Evolutionary conservation across 2,888 invertebrate genomes (phyloP), one percentile per base, ranked within the genome.

Genomic region (Agrochola circellaris): DNA sequence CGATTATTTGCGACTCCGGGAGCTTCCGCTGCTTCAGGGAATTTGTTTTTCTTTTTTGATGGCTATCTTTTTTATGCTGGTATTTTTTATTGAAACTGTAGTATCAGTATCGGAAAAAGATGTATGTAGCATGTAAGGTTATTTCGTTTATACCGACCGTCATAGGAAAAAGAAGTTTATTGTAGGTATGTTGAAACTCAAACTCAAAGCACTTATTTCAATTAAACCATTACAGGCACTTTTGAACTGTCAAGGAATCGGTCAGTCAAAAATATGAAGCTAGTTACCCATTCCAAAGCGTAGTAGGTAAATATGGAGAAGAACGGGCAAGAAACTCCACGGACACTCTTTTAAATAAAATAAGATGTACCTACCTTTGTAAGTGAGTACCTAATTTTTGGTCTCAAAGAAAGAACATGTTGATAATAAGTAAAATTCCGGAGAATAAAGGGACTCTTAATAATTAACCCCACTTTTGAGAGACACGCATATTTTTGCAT

Each of bases 1-100:
- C 30, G 72, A 82, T 89, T 89, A 79, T 77, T 56, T 66, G 30
- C 75, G 26, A 81, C 60, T 13, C 66, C 64, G 51, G 30, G 58
- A 64, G 51, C 26, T 78, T 73, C 51, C 65, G 34, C 60, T 20
- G 56, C 45, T n/a, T n/a, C 2, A 30, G 5, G 13, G 56, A 34
- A 38, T 48, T 66, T 17, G 9, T 30, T 60, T 64, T 60, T 66
- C 15, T 34, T 83, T 45, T n/a, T 23, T 38, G 20, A 15, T 1
- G 15, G 6, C 8, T 13, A 2, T 61, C 0, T 71, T 71, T 79
- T 79, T 45, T 5, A 48, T 26, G 0, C 4, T 9, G 7, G 1
- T 20, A 2, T 15, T 51, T 62, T 56, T 38, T 7, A 45, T n/a
- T 51, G 20, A 13, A 26, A n/a, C n/a, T 34, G 48, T 30, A 23